A percentile compares a stretch with the other conserved stretches of the same genome.
Evolutionary conservation across 2,888 invertebrate genomes (phyloP).

Genomic region (Eilema sororculum): DNA sequence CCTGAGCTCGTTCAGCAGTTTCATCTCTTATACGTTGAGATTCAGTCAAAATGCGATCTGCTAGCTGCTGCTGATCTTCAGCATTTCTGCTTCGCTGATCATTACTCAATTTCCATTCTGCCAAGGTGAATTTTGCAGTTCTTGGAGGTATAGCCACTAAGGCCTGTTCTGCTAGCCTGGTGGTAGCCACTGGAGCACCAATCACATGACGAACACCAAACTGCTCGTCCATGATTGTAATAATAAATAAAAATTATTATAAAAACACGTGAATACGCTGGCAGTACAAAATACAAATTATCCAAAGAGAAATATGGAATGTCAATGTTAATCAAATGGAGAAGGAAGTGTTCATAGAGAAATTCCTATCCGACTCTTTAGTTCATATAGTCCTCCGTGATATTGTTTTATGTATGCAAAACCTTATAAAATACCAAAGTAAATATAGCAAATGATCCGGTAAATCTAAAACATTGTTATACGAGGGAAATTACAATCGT

Average conservation of each 20-base stretch:
- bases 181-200: slow-evolving; percentile 78
- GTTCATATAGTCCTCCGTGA: too few species aligned
- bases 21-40: slow-evolving; percentile 89
- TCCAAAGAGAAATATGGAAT: neutral
- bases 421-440: too few species aligned
- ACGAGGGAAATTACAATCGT: too few species aligned
- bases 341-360: too few species aligned
- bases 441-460: too few species aligned
- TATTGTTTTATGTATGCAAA: too few species aligned
- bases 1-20: slow-evolving; percentile 89
- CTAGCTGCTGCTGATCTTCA: slow-evolving; percentile 93
- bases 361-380: too few species aligned
- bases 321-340: neutral
- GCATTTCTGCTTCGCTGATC: slow-evolving; percentile 90
- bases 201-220: slow-evolving; percentile 78
- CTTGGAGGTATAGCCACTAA: slow-evolving; percentile 83
- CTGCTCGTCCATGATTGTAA: slow-evolving; percentile 70
- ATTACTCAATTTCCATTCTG: slow-evolving; percentile 92
- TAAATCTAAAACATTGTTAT: too few species aligned
- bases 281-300: neutral
- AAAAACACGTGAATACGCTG: neutral
- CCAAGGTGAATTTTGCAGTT: slow-evolving; percentile 87
- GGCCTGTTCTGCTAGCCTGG: slow-evolving; percentile 77
- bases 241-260: neutral
- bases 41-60: slow-evolving; percentile 91